Percentiles rank a stretch among this genome's conserved stretches.
Conservation (phyloP, 2,113 vertebrate species). For the Oenanthe melanoleuca region DNA sequence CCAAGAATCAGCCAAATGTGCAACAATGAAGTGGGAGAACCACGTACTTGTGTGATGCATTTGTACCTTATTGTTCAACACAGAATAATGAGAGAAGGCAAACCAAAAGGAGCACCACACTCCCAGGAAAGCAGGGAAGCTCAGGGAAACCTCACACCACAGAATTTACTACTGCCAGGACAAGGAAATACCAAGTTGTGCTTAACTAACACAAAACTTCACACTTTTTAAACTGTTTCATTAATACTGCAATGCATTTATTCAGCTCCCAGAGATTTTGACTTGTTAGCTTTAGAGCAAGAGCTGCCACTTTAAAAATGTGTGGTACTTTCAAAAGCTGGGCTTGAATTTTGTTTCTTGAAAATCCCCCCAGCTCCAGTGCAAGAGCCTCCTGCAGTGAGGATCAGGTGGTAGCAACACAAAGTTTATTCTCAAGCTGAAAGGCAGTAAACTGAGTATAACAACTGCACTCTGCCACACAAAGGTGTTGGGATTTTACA, state of each 20-base stretch:
- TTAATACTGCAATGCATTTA: background rate
- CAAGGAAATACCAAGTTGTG: background rate
- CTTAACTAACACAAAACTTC: background rate
- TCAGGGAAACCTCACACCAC: background rate
- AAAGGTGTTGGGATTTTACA: background rate
- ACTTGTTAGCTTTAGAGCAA: background rate
- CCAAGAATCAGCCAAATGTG: background rate
- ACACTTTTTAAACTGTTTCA: background rate
- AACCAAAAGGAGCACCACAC: background rate
- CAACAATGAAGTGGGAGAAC: background rate
- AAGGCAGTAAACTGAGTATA: background rate
- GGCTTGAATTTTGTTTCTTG: background rate
- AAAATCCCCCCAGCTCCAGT: background rate
- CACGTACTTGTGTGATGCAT: fast-evolving
- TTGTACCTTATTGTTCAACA: background rate
- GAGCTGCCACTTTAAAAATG: background rate
- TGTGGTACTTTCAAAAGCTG: background rate
- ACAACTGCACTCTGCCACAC: background rate
- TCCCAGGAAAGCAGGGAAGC: background rate
- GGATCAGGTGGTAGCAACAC: background rate
- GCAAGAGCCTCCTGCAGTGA: background rate
- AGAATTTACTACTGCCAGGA: background rate
- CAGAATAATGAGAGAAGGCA: background rate
- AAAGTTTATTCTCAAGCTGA: background rate
- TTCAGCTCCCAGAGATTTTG: background rate